Conservation (phyloP, 2,113 vertebrate genomes). For the Onychostruthus taczanowskii region DNA sequence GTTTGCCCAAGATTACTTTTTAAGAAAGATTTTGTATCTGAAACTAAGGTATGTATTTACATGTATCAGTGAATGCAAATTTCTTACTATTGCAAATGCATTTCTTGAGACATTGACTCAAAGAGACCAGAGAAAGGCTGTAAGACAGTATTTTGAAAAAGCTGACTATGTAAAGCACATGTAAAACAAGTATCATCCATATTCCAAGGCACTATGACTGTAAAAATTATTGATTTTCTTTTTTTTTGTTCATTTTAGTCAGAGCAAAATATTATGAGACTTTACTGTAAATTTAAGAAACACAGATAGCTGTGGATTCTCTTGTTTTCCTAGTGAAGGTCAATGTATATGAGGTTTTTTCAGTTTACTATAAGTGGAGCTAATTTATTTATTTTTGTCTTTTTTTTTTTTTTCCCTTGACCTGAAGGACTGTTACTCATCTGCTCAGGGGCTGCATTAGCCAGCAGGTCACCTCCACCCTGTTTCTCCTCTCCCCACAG, state of each 20-base stretch:
- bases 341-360: neutral
- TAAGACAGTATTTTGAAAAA: neutral
- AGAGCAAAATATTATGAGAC: neutral
- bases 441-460: neutral
- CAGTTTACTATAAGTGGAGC: neutral
- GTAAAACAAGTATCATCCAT: neutral
- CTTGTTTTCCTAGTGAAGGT: neutral
- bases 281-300: neutral
- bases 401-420: neutral
- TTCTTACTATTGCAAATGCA: neutral
- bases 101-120: neutral
- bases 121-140: neutral
- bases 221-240: neutral
- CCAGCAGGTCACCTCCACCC: neutral
- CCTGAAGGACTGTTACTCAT: neutral
- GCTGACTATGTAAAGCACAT: neutral
- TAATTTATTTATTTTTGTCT: neutral
- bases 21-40: neutral
- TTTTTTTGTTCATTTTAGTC: neutral
- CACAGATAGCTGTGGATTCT: neutral
- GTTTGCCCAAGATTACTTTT: neutral
- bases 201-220: neutral
- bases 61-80: neutral
- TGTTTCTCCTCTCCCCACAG: neutral
- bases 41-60: neutral